Evolutionary conservation across 2,888 invertebrate genomes (phyloP), one percentile per base, ranked within the genome.

Genomic region (Pomacea canaliculata): DNA sequence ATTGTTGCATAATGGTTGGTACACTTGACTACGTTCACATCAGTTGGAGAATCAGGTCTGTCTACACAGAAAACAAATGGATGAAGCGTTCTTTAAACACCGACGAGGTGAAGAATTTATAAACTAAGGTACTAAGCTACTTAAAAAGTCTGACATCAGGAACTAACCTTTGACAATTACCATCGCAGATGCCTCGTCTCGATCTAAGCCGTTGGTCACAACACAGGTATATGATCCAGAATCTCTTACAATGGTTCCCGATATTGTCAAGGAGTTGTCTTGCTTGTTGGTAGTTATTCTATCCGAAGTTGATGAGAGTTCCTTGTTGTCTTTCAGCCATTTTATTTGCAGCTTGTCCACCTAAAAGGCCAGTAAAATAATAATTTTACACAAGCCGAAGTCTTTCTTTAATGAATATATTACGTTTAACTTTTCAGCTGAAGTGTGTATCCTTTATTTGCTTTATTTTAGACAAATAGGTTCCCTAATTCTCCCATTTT

Each of bases 221-320:
- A 97, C 94, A 90, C 99, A 99, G 0, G 98, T 97, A 90, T 99
- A 99, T 81, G 94, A 94, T 8, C 97, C 99, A 0, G 98, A 97
- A 91, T 99, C 99, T 82, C 97, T 91, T 91, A 97, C 97, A 73
- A 95, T 95, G 0, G 98, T 97, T 90, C 97, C 97, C 19, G 96
- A 95, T 80, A 99, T 97, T 27, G 96, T 96, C 83, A 99, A 92
- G 0, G 98, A 98, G 91, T 96, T 95, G 92, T 99, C 98, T 84
- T 89, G 89, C 56, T 83, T 82, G 81, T 91, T 91, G 78, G 85
- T 86, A 9, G 88, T 89, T 84, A 91, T 88, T 76, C 91, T 83
- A 80, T 89, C 88, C 63, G 87, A 84, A 46, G 83, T 96, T 84
- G 97, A 95, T 91, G 98, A 97, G 77, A 99, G 96, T 10, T 93